Evolutionary conservation across 2,797 vertebrate species (phyloP).

Genomic region (Staurois parvus): DNA sequence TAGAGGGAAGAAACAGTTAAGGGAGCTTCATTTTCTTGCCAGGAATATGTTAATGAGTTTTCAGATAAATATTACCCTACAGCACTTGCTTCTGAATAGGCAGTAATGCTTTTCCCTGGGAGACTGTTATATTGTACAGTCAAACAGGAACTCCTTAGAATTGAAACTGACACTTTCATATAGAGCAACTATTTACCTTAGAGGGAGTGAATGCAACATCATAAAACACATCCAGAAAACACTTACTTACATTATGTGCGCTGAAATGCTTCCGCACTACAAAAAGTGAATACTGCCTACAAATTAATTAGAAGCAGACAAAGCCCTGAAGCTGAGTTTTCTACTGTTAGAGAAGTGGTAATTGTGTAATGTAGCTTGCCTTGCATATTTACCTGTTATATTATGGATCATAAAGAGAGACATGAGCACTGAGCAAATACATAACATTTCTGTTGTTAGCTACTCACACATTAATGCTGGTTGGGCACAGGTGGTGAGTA

Average conservation of each 20-base stretch:
- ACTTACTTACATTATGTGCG: conserved; percentile 18
- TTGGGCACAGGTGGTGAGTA: too few relatives aligned
- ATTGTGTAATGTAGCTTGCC: background rate
- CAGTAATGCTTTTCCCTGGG: conserved; percentile 25
- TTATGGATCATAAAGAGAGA: background rate
- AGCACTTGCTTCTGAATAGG: conserved; percentile 22
- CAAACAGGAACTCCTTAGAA: conserved; percentile 17
- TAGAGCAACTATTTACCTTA: conserved; percentile 37
- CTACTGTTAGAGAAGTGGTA: background rate
- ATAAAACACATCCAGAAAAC: conserved; percentile 34
- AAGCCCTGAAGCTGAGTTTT: background rate
- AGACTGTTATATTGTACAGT: conserved; percentile 25
- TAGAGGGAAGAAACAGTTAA: conserved; percentile 9
- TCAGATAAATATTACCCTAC: conserved; percentile 35
- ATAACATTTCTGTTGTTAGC: background rate
- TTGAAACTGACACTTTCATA: conserved; percentile 44
- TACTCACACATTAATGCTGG: background rate
- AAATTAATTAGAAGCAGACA: conserved; percentile 12
- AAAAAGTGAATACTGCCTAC: background rate
- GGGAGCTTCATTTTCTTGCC: conserved; percentile 25
- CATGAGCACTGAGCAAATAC: background rate
- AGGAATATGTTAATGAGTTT: conserved; percentile 32
- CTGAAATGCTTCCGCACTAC: background rate
- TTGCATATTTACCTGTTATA: background rate
- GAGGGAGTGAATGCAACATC: conserved; percentile 32